These are phyloP conservation scores for Campoletis sonorensis DNA, from an alignment of 1,140 invertebrate genomes.

Conservation along the genomic window DNA sequence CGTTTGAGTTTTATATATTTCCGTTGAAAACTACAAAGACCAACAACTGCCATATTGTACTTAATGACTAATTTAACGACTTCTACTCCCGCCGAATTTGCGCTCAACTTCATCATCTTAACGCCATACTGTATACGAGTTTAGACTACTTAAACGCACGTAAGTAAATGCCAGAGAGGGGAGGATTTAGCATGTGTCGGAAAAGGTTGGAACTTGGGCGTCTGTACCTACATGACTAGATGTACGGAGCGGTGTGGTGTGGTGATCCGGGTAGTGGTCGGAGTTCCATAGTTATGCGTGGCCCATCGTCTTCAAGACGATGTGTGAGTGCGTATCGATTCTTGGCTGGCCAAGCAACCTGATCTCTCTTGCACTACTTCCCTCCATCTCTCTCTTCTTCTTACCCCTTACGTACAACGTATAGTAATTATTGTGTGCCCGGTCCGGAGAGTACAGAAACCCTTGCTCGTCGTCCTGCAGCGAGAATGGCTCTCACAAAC, in stretches of 20 bases:
- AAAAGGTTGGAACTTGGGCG: neutral
- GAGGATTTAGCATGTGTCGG: neutral
- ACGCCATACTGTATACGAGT: no score
- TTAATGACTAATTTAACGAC: no score
- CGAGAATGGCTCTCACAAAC: conserved; percentile 22
- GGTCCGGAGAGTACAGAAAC: conserved; percentile 41
- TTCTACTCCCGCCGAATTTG: no score
- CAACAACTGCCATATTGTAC: no score
- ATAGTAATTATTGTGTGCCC: conserved; percentile 73
- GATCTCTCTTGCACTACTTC: conserved; percentile 13
- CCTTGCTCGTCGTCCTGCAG: conserved; percentile 23
- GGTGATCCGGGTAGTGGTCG: neutral
- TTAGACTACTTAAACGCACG: no score
- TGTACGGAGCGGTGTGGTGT: neutral
- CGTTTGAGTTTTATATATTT: no score
- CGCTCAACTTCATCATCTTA: no score
- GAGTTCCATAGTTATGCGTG: conserved; percentile 29
- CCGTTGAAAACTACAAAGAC: no score
- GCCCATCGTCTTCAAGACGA: conserved; percentile 49
- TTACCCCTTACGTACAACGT: conserved; percentile 59
- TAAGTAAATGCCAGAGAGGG: neutral
- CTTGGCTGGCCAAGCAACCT: conserved; percentile 66
- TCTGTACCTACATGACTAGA: neutral
- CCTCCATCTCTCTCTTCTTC: conserved; percentile 26
- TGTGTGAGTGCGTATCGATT: conserved; percentile 74